phyloP scores from a whole-genome alignment of 2,113 vertebrate species.

The Ctenomys sociabilis region DNA sequence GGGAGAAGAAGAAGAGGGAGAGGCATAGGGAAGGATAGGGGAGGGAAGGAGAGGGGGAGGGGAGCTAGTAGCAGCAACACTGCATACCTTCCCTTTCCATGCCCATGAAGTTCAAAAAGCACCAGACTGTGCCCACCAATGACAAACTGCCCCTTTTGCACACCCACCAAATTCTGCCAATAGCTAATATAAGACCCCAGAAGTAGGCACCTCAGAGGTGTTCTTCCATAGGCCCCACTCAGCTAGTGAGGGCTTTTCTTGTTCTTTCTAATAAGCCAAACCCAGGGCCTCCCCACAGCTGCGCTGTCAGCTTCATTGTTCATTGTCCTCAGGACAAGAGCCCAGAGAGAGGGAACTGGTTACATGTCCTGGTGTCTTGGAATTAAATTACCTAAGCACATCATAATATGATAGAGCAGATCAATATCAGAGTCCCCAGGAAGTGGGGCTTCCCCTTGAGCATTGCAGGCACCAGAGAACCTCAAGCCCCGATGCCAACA shows the following conservation, averaged over 20 bases:
- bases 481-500: conserved; percentile 94
- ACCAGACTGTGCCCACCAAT: not conserved
- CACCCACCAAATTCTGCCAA: not conserved
- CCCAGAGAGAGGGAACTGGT: not conserved
- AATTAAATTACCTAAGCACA: conserved; percentile 86
- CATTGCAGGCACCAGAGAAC: conserved; percentile 92
- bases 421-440: conserved; percentile 95
- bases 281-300: not conserved
- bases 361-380: not conserved
- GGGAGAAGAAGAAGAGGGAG: too few relatives aligned
- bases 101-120: not conserved
- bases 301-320: not conserved
- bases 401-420: conserved; percentile 92
- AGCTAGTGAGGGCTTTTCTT: not conserved
- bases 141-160: not conserved
- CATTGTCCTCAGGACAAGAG: not conserved
- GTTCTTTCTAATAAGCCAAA: not conserved
- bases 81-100: not conserved
- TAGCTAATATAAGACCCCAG: not conserved
- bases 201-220: not conserved
- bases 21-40: too few relatives aligned
- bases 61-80: not conserved
- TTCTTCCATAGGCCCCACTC: not conserved
- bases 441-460: conserved; percentile 91
- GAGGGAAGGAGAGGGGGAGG: too few relatives aligned